Evolutionary conservation across 2,113 vertebrate genomes (phyloP).

Genomic region (Sorex araneus): DNA sequence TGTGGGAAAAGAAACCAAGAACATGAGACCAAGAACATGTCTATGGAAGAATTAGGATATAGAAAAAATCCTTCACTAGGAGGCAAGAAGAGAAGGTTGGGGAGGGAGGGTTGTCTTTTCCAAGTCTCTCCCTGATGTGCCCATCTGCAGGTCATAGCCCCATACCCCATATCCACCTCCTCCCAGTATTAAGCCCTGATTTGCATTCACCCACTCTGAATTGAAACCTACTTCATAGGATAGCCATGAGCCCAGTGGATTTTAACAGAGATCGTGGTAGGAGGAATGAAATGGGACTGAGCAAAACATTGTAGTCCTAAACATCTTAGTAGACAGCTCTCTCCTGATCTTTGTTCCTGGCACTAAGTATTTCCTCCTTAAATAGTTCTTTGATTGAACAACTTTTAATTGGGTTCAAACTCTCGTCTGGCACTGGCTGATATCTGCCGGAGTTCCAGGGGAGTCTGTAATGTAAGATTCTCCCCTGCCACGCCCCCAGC

Average conservation of each 20-base stretch:
- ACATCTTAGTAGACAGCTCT: no score
- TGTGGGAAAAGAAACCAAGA: neutral
- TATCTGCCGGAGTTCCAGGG: neutral
- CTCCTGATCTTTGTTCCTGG: neutral
- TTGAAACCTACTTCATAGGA: neutral
- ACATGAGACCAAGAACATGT: neutral
- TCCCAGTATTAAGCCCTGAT: neutral
- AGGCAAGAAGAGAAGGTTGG: neutral
- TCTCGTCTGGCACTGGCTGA: neutral
- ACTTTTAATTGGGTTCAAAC: neutral
- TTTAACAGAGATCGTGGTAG: neutral
- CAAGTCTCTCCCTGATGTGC: neutral
- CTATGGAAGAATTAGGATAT: neutral
- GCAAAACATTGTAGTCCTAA: neutral
- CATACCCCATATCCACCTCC: no score
- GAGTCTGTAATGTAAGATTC: neutral
- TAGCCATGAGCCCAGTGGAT: neutral
- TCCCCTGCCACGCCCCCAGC: no score
- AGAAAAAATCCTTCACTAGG: neutral
- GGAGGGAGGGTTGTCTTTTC: neutral
- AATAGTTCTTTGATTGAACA: conserved; percentile 9
- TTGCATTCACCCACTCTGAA: neutral
- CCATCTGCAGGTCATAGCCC: neutral
- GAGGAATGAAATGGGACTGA: neutral
- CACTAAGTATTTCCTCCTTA: conserved; percentile 1